Base-by-base conservation (phyloP, 2,797 vertebrate genomes). In the Echeneis naucrates region DNA sequence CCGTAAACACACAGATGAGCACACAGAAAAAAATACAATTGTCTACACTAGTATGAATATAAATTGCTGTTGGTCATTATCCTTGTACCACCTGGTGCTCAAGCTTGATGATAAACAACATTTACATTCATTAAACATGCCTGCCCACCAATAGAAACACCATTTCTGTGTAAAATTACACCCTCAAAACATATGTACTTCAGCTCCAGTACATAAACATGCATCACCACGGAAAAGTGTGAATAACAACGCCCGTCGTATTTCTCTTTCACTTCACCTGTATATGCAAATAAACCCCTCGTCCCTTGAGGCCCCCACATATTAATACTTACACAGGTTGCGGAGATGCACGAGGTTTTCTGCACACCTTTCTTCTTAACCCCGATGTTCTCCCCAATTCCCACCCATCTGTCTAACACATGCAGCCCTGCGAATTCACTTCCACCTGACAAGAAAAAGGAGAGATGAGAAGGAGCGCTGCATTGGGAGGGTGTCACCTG, bases 371-470 rank as follows among this genome's bases (percentile, higher is more conserved):
- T 85, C 67, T 70, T 88, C 84, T 89, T 90, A 91, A 92, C 89
- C 91, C 91, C 81, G 76, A 90, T 88, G 84, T 87, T 90, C 88
- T 82, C 77, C 82, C 65, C 77, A 82, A 87, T 85, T 88, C 82
- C 81, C 83, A 75, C 79, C 85, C 83, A 88, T 88, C 84, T 86
- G 73, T 68, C 86, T 68, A 89, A 92, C 87, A 87, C 68, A 32
- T 87, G 86, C 88, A 86, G 87, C 92, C 90, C 76, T 72, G 75
- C 90, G 89, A 88, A 33, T 53, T 81, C 78, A 62, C 84, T 83
- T 84, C 84, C 72, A 32, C 72, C 80, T 82, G 79, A 89, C 86
- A 83, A 78, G 79, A 77, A 51, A 77, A 75, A 42, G 59, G 47
- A 77, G 74, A 70, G 80, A 78, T 76, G 78, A 72, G 75, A 75